Conservation (phyloP, 2,113 vertebrate genomes). For the Halcyon senegalensis region DNA sequence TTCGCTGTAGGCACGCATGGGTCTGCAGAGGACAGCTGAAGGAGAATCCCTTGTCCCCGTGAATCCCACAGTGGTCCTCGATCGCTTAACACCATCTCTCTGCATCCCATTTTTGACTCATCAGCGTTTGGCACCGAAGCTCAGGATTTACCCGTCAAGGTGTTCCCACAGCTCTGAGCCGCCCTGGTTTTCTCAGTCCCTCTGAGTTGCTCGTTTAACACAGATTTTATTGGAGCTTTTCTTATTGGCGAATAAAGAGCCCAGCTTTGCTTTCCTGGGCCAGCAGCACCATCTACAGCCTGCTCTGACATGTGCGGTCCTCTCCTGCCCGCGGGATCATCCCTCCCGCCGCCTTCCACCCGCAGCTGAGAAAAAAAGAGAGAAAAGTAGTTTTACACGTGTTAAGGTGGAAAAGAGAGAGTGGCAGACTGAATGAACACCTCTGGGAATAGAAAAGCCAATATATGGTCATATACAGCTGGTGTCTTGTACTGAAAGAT, state of each 20-base stretch:
- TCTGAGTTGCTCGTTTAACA: not conserved
- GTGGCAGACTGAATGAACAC: not conserved
- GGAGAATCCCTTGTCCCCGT: accelerated
- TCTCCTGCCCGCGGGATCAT: accelerated
- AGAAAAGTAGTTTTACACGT: not conserved
- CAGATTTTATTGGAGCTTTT: not conserved
- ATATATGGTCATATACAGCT: not conserved
- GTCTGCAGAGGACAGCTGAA: not conserved
- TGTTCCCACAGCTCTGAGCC: not conserved
- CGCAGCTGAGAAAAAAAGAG: not conserved
- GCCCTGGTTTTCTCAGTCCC: not conserved
- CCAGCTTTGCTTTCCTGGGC: not conserved
- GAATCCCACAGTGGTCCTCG: accelerated
- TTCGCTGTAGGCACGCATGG: not conserved
- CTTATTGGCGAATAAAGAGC: accelerated
- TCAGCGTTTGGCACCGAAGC: accelerated
- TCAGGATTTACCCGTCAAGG: not conserved
- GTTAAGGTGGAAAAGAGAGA: not conserved
- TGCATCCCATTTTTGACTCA: not conserved
- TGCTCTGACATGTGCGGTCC: accelerated
- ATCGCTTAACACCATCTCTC: accelerated
- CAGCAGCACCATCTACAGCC: constrained; percentile 61
- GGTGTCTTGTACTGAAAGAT: not conserved
- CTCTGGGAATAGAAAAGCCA: not conserved
- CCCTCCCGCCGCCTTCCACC: not conserved